Evolutionary conservation across 2,888 invertebrate genomes (phyloP), one percentile per base, ranked within the genome.

Genomic region (Itoplectis maculator): DNA sequence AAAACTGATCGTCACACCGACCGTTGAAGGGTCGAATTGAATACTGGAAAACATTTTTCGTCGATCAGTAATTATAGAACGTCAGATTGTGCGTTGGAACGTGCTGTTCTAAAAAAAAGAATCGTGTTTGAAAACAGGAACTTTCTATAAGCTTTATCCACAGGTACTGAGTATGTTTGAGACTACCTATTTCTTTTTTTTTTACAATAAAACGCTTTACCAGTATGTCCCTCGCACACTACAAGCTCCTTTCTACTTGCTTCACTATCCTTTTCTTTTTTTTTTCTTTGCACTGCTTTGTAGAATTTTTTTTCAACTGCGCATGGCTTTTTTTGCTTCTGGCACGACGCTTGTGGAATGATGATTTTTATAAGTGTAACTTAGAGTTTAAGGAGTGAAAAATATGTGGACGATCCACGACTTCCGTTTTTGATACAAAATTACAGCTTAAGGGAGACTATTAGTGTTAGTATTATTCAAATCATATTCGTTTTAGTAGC

Each of bases 181-280:
- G 56, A 78, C 49, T 61, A 66, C 59, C 68, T 78, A 69, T 68
- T 74, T 81, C 76, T 80, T 78, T 84, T 82, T n/a, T 75, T 83
- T 86, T 84, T 79, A 83, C 68, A 81, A 85, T 84, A 85, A 86
- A 82, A 85, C 75, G 70, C 85, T 83, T 81, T 74, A 82, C 69
- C 63, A 72, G 56, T 82, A 78, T 42, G 69, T 70, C 81, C 79
- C 42, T 45, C 54, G 49, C n/a, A 81, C 81, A 84, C 74, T 66
- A 72, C 82, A 68, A 74, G 61, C 47, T 79, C 79, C 51, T 79
- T 59, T 65, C 75, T 74, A 75, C 45, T 59, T 81, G 78, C 69
- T 82, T 76, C 63, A 69, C 65, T 81, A 20, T 40, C 59, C 73
- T 13, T 65, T 49, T 35, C 70, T n/a, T 8, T 79, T 78, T 54